Evolutionary conservation across 2,113 vertebrate species (phyloP).

Genomic region (Misgurnus anguillicaudatus): DNA sequence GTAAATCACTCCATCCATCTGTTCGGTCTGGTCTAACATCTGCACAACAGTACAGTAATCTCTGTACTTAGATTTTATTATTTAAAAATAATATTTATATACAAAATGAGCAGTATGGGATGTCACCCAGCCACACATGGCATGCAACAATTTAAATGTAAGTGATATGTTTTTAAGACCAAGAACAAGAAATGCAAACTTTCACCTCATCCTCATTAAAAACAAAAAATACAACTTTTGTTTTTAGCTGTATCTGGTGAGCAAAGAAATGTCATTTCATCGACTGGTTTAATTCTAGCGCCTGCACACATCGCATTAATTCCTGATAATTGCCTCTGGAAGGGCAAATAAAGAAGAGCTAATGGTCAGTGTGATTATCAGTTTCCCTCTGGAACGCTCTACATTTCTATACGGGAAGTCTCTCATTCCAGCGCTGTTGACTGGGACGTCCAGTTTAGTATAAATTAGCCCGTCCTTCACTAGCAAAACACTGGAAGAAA

Average conservation of each 20-base stretch:
- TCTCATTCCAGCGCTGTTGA: constrained; percentile 64
- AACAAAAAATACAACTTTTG: constrained; percentile 52
- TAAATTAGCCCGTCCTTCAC: constrained; percentile 81
- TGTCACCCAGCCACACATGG: too few species aligned
- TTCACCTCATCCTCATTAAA: constrained; percentile 59
- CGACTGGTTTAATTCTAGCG: constrained; percentile 73
- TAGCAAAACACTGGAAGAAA: constrained; percentile 73
- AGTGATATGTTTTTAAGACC: constrained; percentile 70
- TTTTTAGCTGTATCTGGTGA: constrained; percentile 70
- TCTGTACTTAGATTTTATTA: too few species aligned
- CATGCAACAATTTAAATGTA: too few species aligned
- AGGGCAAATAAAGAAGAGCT: constrained; percentile 80
- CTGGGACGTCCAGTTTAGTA: constrained; percentile 74
- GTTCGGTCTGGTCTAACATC: too few species aligned
- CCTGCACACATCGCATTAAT: constrained; percentile 72
- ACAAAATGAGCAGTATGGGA: too few species aligned
- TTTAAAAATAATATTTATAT: too few species aligned
- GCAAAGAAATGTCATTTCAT: constrained; percentile 66
- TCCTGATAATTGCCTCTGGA: constrained; percentile 77
- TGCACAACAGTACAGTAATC: too few species aligned
- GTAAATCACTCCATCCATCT: too few species aligned
- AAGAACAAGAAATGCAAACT: constrained; percentile 42
- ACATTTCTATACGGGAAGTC: constrained; percentile 76
- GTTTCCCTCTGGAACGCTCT: constrained; percentile 70
- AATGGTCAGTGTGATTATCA: constrained; percentile 73